Evolutionary conservation across 2,797 vertebrate genomes (phyloP).

Genomic region (Scolopax rusticola): DNA sequence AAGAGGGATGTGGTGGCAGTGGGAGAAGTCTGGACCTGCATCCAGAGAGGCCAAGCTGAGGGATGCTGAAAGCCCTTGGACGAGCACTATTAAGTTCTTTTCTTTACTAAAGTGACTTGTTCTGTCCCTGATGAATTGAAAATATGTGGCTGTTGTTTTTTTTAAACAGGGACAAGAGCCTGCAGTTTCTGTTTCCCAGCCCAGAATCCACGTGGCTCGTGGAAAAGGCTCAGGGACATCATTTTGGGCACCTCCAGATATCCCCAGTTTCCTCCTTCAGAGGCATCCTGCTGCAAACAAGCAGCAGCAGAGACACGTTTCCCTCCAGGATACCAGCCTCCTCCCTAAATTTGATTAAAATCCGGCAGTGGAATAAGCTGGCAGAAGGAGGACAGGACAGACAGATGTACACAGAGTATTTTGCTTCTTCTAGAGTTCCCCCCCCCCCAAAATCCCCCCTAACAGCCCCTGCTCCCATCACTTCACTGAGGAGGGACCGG

Average conservation of each 20-base stretch:
- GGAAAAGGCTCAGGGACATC: not conserved
- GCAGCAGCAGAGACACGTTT: not conserved
- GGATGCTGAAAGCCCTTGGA: not conserved
- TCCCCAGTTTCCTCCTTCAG: not conserved
- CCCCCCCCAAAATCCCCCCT: not conserved
- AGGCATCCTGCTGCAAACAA: not conserved
- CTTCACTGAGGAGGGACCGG: not conserved
- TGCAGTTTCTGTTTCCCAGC: not conserved
- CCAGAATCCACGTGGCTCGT: fast-evolving
- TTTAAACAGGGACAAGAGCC: not conserved
- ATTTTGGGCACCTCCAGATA: not conserved
- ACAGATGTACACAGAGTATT: not conserved
- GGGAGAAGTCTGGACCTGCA: not conserved
- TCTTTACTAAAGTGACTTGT: not conserved
- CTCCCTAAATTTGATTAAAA: no score
- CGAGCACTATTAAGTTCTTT: not conserved
- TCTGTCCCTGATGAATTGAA: not conserved
- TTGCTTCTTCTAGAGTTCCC: not conserved
- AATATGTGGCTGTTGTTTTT: fast-evolving
- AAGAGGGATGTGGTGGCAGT: fast-evolving
- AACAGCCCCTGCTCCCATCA: not conserved
- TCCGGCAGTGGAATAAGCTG: not conserved
- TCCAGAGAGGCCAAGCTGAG: not conserved
- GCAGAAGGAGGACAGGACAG: fast-evolving
- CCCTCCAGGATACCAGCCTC: not conserved